phyloP scores from a whole-genome alignment of 1,140 invertebrate genomes.

The Camponotus vicinus region DNA sequence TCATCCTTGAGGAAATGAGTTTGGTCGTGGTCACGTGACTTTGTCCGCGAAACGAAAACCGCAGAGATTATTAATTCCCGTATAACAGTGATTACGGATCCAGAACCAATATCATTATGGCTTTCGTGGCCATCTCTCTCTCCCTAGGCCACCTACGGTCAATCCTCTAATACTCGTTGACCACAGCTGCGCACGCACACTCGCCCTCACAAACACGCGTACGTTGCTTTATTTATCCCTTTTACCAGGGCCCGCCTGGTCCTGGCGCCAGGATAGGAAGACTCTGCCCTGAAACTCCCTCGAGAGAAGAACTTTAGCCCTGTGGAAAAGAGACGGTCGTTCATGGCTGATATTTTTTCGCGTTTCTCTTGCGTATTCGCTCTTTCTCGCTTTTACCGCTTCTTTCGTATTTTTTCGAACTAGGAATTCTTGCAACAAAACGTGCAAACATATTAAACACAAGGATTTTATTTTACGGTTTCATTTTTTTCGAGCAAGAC shows the following conservation, averaged over 20 bases:
- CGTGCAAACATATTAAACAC: constrained; percentile 41
- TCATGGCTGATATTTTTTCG: constrained; percentile 56
- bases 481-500: not conserved
- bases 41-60: constrained; percentile 78
- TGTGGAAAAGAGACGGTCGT: constrained; percentile 56
- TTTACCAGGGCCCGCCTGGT: constrained; percentile 54
- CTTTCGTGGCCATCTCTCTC: constrained; percentile 52
- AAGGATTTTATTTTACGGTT: not conserved
- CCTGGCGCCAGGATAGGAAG: constrained; percentile 57
- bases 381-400: not conserved
- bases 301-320: constrained; percentile 54
- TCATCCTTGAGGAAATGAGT: constrained; percentile 73
- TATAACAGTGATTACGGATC: constrained; percentile 83
- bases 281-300: constrained; percentile 56
- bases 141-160: constrained; percentile 57
- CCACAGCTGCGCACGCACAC: constrained; percentile 63
- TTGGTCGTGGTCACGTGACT: constrained; percentile 71
- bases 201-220: constrained; percentile 55
- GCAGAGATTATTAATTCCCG: constrained; percentile 83
- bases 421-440: constrained; percentile 28
- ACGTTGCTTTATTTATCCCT: constrained; percentile 57
- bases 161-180: constrained; percentile 60
- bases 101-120: constrained; percentile 81
- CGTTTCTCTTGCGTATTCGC: constrained; percentile 38
- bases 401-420: constrained; percentile 17